These are phyloP conservation scores for Philonicus albiceps DNA, from an alignment of 2,888 invertebrate genomes.

Conservation along the genomic window DNA sequence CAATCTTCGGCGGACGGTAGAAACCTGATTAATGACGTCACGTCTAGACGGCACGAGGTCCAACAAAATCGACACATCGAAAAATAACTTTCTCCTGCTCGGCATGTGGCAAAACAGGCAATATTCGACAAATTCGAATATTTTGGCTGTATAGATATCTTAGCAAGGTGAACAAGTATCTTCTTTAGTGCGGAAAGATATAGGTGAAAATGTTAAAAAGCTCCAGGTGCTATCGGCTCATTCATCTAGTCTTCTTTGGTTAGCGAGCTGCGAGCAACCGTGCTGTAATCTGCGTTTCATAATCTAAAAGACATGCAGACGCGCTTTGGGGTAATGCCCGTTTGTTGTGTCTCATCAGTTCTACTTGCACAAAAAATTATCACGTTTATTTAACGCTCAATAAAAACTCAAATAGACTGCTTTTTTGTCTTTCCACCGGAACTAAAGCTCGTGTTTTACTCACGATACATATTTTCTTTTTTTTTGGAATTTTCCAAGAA, in stretches of 20 bases:
- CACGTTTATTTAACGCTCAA: background rate
- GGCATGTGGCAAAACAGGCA: background rate
- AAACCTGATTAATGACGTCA: constrained; percentile 6
- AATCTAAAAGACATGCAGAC: background rate
- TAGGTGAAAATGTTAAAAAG: background rate
- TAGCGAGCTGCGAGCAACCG: background rate
- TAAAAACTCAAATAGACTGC: background rate
- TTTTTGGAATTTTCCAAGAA: background rate
- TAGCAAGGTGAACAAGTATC: background rate
- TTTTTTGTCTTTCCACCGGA: background rate
- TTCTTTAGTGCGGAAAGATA: background rate
- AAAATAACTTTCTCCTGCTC: background rate
- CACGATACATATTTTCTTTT: background rate
- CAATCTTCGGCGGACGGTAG: background rate
- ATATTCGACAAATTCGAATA: background rate
- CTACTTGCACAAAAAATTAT: background rate
- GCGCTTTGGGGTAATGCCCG: background rate
- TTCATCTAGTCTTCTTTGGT: background rate
- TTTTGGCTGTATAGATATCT: background rate
- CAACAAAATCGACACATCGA: background rate
- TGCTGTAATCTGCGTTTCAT: background rate
- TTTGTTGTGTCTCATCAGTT: background rate
- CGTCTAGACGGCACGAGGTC: background rate
- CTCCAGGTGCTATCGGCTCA: background rate
- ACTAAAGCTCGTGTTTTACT: background rate